Evolutionary conservation across 2,888 invertebrate species (phyloP), one percentile per base, ranked within the genome.

Genomic region (Trichogramma evanescens): DNA sequence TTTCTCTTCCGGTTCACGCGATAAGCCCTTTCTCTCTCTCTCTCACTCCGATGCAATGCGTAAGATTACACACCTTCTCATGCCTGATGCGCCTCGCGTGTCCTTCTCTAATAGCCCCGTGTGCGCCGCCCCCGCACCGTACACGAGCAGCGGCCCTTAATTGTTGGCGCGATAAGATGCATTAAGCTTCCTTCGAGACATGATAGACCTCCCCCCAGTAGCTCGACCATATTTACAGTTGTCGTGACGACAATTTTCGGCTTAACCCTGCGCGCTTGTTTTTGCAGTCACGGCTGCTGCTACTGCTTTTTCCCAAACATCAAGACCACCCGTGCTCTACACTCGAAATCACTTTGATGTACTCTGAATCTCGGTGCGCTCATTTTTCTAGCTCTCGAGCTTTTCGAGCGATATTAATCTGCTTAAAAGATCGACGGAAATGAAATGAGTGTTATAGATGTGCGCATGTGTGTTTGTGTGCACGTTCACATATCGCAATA

Each of bases 61-160:
- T 59, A 63, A 56, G 64, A 68, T 70, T 70, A 69, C 69, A 71
- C 69, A 65, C 71, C 69, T 67, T 63, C 65, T 66, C 66, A 68
- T 66, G 66, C 66, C 65, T 52, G 46, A 45, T 26, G 45, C 63
- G 65, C 65, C 65, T 68, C 64, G 66, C 66, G 26, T 26, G 26
- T 26, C 26, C 26, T 26, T 26, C 26, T 26, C 26, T 26, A 26
- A 26, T 26, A 26, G 26, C 26, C 2, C 1, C 26, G 26, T 26
- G 26, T 26, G 26, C 26, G 26, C 26, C 26, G 26, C 26, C 26
- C 26, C 26, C 26, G 26, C 26, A 26, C 26, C 2, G 26, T 26
- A 26, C 26, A 26, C 26, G 26, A 26, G 26, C 26, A 26, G 26
- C 26, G 26, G 26, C 26, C 26, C 26, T 26, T 26, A 26, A 26